These are phyloP conservation scores for Apomyelois bistriatella DNA, from an alignment of 2,888 invertebrate species.

Conservation along the genomic window DNA sequence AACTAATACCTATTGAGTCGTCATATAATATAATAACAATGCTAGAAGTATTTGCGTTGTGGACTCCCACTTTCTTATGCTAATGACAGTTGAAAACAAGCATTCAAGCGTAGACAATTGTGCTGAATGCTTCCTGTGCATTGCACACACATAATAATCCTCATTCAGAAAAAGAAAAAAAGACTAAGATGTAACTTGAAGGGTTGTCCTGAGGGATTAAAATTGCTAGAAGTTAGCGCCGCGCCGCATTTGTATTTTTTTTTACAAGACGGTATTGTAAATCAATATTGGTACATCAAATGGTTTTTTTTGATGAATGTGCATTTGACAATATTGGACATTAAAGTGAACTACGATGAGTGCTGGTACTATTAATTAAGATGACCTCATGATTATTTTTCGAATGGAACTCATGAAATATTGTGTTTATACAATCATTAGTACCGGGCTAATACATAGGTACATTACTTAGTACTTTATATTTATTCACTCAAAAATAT, in stretches of 20 bases:
- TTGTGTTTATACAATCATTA: too few species aligned
- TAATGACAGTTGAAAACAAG: constrained; percentile 45
- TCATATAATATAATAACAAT: neutral
- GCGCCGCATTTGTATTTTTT: constrained; percentile 26
- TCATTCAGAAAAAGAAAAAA: constrained; percentile 41
- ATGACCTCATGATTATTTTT: too few species aligned
- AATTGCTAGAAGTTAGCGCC: constrained; percentile 62
- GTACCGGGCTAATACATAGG: too few species aligned
- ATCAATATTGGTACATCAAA: neutral
- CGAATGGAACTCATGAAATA: too few species aligned
- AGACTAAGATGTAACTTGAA: constrained; percentile 30
- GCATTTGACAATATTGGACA: too few species aligned
- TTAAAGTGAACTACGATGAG: too few species aligned
- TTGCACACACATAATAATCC: constrained; percentile 54
- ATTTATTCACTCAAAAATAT: too few species aligned
- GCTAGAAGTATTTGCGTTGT: neutral
- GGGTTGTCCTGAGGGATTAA: constrained; percentile 64
- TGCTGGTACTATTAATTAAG: too few species aligned
- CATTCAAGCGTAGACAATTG: constrained; percentile 58
- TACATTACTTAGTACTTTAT: too few species aligned
- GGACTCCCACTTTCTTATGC: constrained; percentile 39
- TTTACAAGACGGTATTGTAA: neutral
- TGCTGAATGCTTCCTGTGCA: constrained; percentile 63
- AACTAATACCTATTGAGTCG: too few species aligned
- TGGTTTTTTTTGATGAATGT: neutral